A percentile compares a stretch with the other conserved stretches of the same genome.
These are phyloP conservation scores for Drosophila yooni DNA, from an alignment of 2,888 invertebrate species.

Conservation along the genomic window DNA sequence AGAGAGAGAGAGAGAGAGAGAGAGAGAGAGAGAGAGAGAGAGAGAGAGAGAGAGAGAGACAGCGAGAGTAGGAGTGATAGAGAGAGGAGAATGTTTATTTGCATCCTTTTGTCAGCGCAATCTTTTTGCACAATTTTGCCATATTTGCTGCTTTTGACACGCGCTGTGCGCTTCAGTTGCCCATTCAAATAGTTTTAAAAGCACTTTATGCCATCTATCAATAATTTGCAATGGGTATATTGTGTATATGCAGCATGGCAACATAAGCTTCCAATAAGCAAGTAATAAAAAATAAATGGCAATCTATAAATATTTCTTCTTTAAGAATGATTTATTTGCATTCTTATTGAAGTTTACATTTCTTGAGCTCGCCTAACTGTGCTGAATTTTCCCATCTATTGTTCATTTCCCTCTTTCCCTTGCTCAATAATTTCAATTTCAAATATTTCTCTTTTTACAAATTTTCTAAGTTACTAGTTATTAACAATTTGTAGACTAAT, in stretches of 20 bases:
- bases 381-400: neutral
- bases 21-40: neutral
- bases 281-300: neutral
- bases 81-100: slow-evolving; percentile 15
- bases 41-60: neutral
- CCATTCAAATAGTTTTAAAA: slow-evolving; percentile 35
- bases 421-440: too few relatives aligned
- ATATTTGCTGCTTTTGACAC: slow-evolving; percentile 73
- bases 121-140: slow-evolving; percentile 56
- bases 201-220: slow-evolving; percentile 27
- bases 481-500: neutral
- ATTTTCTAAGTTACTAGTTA: neutral
- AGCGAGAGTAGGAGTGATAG: neutral
- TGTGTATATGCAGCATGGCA: neutral
- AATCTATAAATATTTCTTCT: neutral
- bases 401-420: neutral
- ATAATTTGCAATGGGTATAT: slow-evolving; percentile 21
- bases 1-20: neutral
- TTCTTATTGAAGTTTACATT: neutral
- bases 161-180: slow-evolving; percentile 38
- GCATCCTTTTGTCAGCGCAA: slow-evolving; percentile 45
- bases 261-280: neutral
- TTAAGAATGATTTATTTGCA: neutral
- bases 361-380: neutral
- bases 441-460: neutral